Percentiles rank a stretch among this genome's conserved stretches.
phyloP scores from a whole-genome alignment of 2,797 vertebrate genomes.

The Mormyrus proboscirostris region DNA sequence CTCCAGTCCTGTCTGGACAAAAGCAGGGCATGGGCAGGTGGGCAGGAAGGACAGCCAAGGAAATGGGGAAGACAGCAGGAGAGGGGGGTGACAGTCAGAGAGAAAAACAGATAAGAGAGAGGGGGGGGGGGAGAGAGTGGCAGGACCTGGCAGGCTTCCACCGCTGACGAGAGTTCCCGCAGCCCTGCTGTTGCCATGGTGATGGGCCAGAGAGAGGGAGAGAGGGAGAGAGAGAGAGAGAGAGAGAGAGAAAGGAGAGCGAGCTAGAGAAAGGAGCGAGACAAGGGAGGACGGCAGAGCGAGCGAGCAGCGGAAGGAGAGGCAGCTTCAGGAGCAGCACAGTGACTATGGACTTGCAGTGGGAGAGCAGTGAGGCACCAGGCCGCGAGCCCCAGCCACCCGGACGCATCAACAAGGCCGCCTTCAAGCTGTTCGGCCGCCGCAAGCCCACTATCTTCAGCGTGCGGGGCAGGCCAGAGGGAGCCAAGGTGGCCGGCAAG shows the following conservation, averaged over 20 bases:
- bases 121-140: constrained; percentile 31
- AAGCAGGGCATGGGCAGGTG: not conserved
- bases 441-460: constrained; percentile 88
- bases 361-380: constrained; percentile 76
- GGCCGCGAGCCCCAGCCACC: constrained; percentile 81
- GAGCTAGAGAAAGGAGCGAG: constrained; percentile 51
- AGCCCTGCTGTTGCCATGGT: constrained; percentile 73
- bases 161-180: constrained; percentile 81
- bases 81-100: not conserved
- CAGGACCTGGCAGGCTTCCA: constrained; percentile 73
- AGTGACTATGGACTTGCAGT: constrained; percentile 86
- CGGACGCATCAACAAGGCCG: constrained; percentile 90
- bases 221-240: constrained; percentile 62
- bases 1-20: not conserved
- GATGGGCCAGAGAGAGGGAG: constrained; percentile 62
- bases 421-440: constrained; percentile 92
- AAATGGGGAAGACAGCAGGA: not conserved
- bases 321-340: constrained; percentile 30
- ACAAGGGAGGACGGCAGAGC: constrained; percentile 40
- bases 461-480: constrained; percentile 78
- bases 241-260: constrained; percentile 47
- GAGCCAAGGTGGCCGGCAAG: constrained; percentile 67
- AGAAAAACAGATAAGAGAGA: not conserved
- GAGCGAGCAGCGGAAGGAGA: constrained; percentile 35
- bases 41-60: constrained; percentile 5